phyloP scores from a whole-genome alignment of 2,113 vertebrate species.

The Alligator mississippiensis region DNA sequence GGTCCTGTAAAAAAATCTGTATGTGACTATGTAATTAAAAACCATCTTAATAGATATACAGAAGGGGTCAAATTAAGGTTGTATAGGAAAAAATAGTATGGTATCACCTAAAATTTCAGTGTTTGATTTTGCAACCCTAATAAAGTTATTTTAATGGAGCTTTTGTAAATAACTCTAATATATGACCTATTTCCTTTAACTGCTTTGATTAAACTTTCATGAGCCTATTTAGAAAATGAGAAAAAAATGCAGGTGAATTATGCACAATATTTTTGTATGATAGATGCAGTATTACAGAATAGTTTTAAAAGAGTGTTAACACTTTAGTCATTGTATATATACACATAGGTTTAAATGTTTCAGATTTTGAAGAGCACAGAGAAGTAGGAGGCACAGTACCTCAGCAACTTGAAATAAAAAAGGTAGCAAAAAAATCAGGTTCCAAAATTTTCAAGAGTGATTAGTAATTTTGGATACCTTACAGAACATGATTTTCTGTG shows the following conservation, averaged over 20 bases:
- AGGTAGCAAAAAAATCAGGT: background rate
- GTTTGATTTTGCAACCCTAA: background rate
- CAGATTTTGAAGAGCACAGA: no score
- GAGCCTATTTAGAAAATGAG: conserved; percentile 56
- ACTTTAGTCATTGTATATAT: background rate
- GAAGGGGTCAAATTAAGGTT: background rate
- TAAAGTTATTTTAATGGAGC: conserved; percentile 31
- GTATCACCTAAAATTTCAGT: background rate
- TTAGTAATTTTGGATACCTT: background rate
- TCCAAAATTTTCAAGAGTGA: background rate
- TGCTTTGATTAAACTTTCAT: conserved; percentile 52
- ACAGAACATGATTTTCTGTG: conserved; percentile 8
- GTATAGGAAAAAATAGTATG: background rate
- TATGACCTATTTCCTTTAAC: conserved; percentile 19
- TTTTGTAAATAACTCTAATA: conserved; percentile 28
- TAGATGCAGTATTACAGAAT: conserved; percentile 34
- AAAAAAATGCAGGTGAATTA: conserved; percentile 58
- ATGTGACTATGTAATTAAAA: background rate
- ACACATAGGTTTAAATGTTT: conserved; percentile 48
- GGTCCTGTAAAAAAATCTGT: conserved; percentile 1
- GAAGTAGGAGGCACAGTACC: background rate
- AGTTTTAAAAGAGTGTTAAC: no score
- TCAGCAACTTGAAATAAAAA: background rate
- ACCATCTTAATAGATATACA: background rate
- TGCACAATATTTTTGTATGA: conserved; percentile 54